These are phyloP conservation scores for Trachurus trachurus DNA, from an alignment of 2,797 vertebrate species.

Conservation along the genomic window DNA sequence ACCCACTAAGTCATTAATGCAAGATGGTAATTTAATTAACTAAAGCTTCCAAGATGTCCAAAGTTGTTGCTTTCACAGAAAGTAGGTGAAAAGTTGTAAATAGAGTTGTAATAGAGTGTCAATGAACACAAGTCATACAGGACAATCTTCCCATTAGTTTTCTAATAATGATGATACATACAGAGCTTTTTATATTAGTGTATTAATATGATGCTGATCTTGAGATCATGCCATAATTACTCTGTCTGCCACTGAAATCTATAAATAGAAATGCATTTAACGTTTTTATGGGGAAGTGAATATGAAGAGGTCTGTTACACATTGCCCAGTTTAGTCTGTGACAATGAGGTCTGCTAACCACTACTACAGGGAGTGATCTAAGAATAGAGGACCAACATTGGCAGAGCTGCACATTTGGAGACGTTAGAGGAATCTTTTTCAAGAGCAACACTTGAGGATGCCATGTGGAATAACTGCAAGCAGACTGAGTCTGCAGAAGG, in stretches of 20 bases:
- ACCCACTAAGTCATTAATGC: conserved; percentile 45
- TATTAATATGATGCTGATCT: conserved; percentile 25
- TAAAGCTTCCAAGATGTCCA: conserved; percentile 27
- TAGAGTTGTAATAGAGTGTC: conserved; percentile 28
- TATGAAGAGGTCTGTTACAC: conserved; percentile 56
- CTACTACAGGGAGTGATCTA: conserved; percentile 63
- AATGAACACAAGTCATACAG: not conserved
- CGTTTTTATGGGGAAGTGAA: conserved; percentile 41
- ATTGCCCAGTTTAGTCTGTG: conserved; percentile 58
- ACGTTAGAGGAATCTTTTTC: conserved; percentile 63
- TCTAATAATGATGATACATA: not conserved
- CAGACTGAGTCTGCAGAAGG: conserved; percentile 41
- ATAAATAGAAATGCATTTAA: conserved; percentile 39
- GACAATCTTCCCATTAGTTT: not conserved
- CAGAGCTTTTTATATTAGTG: not conserved
- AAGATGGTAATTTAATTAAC: conserved; percentile 43
- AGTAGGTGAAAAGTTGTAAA: conserved; percentile 41
- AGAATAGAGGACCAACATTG: conserved; percentile 68
- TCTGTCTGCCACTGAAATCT: conserved; percentile 17
- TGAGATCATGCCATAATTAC: conserved; percentile 26
- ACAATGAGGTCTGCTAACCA: conserved; percentile 69
- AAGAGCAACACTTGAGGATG: conserved; percentile 69
- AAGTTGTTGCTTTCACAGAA: conserved; percentile 23
- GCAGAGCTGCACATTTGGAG: conserved; percentile 60
- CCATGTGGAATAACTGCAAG: conserved; percentile 64